Evolutionary conservation across 2,888 invertebrate genomes (phyloP).

Genomic region (Ennomos erosarius): DNA sequence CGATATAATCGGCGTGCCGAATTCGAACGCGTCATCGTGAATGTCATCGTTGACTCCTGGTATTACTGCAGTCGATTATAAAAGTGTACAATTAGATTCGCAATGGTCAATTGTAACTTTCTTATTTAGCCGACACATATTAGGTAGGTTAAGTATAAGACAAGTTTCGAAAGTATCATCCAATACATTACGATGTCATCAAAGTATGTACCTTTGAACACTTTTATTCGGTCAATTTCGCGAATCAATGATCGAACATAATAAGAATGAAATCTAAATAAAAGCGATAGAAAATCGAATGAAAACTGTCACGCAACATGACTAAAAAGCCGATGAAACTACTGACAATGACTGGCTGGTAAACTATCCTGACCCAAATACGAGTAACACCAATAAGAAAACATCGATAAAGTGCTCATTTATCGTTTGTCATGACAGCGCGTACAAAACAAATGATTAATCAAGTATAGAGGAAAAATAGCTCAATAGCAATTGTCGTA

Average conservation of each 20-base stretch:
- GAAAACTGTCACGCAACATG: not conserved
- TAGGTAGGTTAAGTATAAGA: too few species aligned
- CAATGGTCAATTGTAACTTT: too few species aligned
- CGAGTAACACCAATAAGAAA: not conserved
- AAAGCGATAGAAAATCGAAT: too few species aligned
- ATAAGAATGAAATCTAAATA: too few species aligned
- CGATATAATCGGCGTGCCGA: constrained; percentile 50
- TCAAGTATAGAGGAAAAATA: constrained; percentile 52
- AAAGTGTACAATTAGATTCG: not conserved
- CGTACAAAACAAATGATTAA: constrained; percentile 42
- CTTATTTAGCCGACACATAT: not conserved
- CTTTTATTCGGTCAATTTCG: too few species aligned
- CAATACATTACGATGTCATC: too few species aligned
- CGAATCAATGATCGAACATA: too few species aligned
- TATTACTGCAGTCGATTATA: constrained; percentile 20
- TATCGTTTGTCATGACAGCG: not conserved
- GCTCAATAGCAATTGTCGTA: constrained; percentile 61
- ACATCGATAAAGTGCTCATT: constrained; percentile 8
- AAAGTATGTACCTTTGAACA: too few species aligned
- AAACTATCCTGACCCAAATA: constrained; percentile 2
- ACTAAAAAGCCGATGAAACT: not conserved
- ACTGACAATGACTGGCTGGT: constrained; percentile 1
- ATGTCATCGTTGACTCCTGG: constrained; percentile 33
- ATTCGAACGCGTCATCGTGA: constrained; percentile 42
- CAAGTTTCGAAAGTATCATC: too few species aligned